Conservation (phyloP, 2,797 vertebrate species). For the Gobionotothen gibberifrons region DNA sequence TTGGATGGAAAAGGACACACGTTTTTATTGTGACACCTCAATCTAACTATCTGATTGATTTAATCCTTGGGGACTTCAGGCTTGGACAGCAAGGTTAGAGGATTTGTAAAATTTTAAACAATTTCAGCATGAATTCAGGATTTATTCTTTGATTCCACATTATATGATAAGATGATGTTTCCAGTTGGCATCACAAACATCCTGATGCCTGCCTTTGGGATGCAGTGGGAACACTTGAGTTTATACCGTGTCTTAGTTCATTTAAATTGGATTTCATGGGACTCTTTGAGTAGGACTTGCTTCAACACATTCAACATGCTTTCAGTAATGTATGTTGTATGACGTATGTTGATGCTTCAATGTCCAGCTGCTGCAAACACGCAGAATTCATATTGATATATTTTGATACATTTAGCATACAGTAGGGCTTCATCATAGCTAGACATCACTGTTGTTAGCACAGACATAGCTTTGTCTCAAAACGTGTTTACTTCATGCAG, state of each 20-base stretch:
- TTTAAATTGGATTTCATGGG: background rate
- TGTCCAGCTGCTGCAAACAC: background rate
- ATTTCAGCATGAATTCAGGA: background rate
- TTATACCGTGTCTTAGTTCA: background rate
- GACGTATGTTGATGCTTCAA: background rate
- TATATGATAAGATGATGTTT: background rate
- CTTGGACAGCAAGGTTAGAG: slow-evolving; percentile 35
- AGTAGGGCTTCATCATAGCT: background rate
- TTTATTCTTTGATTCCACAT: background rate
- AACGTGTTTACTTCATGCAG: background rate
- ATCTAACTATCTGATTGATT: background rate
- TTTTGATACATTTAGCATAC: background rate
- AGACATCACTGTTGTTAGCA: background rate
- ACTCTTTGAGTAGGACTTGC: too few relatives aligned
- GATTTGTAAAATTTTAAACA: background rate
- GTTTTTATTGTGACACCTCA: background rate
- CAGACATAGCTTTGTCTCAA: background rate
- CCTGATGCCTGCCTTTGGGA: background rate
- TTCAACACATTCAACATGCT: background rate
- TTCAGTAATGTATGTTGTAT: background rate
- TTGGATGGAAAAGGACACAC: background rate
- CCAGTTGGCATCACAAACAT: background rate
- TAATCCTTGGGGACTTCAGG: background rate
- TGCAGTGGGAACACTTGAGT: background rate
- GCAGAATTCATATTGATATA: background rate